phyloP scores from a whole-genome alignment of 1,140 invertebrate genomes.

The Aphelenchoides avenae region DNA sequence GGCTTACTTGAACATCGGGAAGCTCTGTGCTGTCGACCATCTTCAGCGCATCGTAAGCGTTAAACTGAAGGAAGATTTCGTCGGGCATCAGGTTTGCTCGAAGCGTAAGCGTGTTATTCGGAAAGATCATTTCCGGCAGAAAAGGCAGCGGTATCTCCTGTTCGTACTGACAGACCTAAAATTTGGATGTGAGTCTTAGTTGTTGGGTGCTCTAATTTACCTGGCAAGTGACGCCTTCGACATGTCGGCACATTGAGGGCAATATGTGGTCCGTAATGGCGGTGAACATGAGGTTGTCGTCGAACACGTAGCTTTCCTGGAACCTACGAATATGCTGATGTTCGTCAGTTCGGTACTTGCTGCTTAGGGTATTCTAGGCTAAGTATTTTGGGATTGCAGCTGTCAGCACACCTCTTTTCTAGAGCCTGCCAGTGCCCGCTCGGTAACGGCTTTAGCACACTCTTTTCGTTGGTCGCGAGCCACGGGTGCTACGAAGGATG shows the following conservation, averaged over 20 bases:
- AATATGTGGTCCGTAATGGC: slow-evolving; percentile 15
- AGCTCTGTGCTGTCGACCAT: slow-evolving; percentile 29
- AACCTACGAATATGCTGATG: no score
- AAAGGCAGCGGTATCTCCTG: slow-evolving; percentile 18
- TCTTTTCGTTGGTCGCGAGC: no score
- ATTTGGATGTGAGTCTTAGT: not conserved
- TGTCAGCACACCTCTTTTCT: no score
- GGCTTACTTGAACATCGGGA: slow-evolving; percentile 31
- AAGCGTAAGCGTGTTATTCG: slow-evolving; percentile 20
- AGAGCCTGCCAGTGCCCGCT: no score
- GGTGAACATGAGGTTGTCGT: slow-evolving; percentile 4
- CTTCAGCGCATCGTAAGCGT: slow-evolving; percentile 34
- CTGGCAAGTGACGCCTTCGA: slow-evolving; percentile 12
- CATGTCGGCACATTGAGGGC: slow-evolving; percentile 17
- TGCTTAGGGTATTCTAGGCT: no score
- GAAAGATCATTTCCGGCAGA: slow-evolving; percentile 41
- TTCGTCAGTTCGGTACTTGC: no score
- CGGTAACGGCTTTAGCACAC: no score
- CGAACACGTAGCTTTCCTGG: slow-evolving; percentile 16
- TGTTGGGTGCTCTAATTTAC: slow-evolving; percentile 12
- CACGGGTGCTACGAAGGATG: no score
- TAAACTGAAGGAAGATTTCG: slow-evolving; percentile 25
- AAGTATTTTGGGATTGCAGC: no score
- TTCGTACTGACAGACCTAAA: slow-evolving; percentile 34
- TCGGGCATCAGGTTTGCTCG: not conserved